Base-by-base conservation (phyloP, 2,888 invertebrate species). In the Diarsia mendica region DNA sequence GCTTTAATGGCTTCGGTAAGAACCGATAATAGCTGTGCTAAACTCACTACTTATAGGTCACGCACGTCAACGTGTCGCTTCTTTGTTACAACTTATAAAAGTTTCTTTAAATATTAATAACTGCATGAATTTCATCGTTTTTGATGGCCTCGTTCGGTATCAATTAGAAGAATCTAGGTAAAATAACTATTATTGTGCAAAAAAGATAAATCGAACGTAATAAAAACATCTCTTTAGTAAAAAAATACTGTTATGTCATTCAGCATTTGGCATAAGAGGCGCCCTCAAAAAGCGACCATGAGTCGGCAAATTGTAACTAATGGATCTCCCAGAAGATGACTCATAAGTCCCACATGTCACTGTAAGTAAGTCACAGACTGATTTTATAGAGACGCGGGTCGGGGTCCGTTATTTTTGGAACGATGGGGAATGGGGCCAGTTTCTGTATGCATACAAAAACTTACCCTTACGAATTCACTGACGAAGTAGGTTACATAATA, bases 221-320 rank as follows among this genome's bases (percentile, higher is more conserved):
- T 82, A 75, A 84, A 84, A 89, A 80, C 77, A 79, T 78, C 76
- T 83, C 33, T 74, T 71, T 79, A 70, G 75, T 72, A 15, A 84
- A 88, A 85, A 88, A 85, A 88, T 77, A 79, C 61, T 83, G 82
- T 85, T 83, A 79, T 78, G 78, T 88, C 88, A 85, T 83, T 87
- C 77, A 83, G 75, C 80, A 83, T 76, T 85, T 84, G 86, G 81
- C 85, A 84, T 88, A 85, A 89, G 88, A 87, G 88, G 87, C 87
- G 88, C 89, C 91, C 91, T 91, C 92, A 92, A 93, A 94, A 94
- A 93, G 92, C 91, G 90, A 93, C 88, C 92, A 91, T 96, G 95
- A 96, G 89, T 93, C 91, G 91, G 93, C 94, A 93, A 92, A 93
- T 92, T 92, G 91, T 91, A 91, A 90, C 93, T 95, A 95, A 96